A percentile compares a stretch with the other conserved stretches of the same genome.
These are phyloP conservation scores for Daboia siamensis DNA, from an alignment of 2,113 vertebrate genomes.

Conservation along the genomic window DNA sequence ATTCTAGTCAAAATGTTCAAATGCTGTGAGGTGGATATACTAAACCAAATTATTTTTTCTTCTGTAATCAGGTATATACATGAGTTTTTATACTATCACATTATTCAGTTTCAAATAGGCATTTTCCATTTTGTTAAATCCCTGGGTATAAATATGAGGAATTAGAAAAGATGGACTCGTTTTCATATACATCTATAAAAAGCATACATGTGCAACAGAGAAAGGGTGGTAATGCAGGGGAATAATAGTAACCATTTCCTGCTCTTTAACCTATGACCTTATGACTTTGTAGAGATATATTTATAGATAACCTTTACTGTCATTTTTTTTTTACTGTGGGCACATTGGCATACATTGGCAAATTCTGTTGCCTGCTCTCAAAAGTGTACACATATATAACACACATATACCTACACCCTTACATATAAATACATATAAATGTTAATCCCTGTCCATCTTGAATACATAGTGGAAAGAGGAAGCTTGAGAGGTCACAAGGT, in stretches of 20 bases:
- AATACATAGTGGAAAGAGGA: too few species aligned
- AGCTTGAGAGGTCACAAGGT: too few species aligned
- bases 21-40: neutral
- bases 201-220: neutral
- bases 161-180: neutral
- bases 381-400: too few species aligned
- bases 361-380: too few species aligned
- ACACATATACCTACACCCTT: too few species aligned
- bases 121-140: neutral
- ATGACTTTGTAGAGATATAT: neutral
- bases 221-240: neutral
- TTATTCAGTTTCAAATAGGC: neutral
- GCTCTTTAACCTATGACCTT: neutral
- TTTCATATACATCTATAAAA: neutral
- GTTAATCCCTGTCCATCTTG: too few species aligned
- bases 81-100: neutral
- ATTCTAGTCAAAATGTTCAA: neutral
- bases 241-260: neutral
- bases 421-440: too few species aligned
- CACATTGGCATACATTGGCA: too few species aligned
- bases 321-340: too few species aligned
- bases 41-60: neutral
- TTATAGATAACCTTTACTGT: too few species aligned
- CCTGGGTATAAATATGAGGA: neutral
- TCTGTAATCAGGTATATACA: neutral